Evolutionary conservation across 2,113 vertebrate species (phyloP), one percentile per base, ranked within the genome.

Genomic region (Platichthys stellatus): DNA sequence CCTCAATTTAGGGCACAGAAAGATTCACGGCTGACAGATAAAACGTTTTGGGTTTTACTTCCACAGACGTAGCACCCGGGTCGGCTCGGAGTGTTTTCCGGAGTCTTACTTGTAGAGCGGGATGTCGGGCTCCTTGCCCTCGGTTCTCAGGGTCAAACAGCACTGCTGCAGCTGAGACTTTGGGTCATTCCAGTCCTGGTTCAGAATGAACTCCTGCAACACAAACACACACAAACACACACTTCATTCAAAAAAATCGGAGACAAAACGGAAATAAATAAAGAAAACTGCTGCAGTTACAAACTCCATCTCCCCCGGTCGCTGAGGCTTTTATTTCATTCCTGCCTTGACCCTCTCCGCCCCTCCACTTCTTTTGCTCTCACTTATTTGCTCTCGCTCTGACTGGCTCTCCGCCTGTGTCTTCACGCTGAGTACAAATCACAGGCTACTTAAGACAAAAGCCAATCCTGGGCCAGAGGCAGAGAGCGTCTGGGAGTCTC

Each of bases 101-200:
- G 15, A 47, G 1, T 89, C 95, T 97, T 94, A 99, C 98, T 99
- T 99, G 93, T 99, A 99, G 21, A 99, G 94, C 5, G 98, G 98
- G 85, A 99, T 99, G 65, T 99, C 98, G 0, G 98, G 98, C 73
- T 99, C 98, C 86, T 99, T 99, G 58, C 98, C 98, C 92, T 99
- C 98, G 0, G 98, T 99, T 60, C 98, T 92, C 43, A 99, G 96
- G 21, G 98, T 99, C 91, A 99, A 86, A 77, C 98, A 99, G 76
- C 98, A 99, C 89, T 99, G 98, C 71, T 99, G 98, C 80, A 99
- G 96, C 90, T 99, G 98, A 58, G 98, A 99, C 74, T 99, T 99
- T n/a, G 98, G 98, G 90, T 99, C 98, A 68, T 99, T 99, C 98
- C 98, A 99, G 87, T 99, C 98, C 92, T 99, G 98, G 93, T 99